These are phyloP conservation scores for Aythya baeri DNA, from an alignment of 2,113 vertebrate species.

Conservation along the genomic window DNA sequence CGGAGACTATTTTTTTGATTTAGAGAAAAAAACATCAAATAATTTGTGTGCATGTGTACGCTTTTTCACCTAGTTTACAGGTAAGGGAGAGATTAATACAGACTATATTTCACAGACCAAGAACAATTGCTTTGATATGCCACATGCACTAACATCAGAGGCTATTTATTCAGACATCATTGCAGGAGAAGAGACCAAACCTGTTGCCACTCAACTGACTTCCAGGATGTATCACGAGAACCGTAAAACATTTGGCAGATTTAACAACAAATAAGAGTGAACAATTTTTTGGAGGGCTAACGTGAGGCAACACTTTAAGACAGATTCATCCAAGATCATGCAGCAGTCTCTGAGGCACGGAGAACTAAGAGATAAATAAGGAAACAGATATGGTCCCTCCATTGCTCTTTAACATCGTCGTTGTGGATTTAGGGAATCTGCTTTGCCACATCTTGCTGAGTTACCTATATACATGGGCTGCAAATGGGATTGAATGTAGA, in stretches of 20 bases:
- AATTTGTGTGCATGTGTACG: background rate
- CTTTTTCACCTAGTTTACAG: conserved; percentile 17
- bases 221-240: background rate
- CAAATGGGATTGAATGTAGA: background rate
- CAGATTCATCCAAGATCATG: background rate
- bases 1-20: background rate
- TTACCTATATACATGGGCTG: background rate
- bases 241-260: background rate
- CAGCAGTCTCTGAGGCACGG: background rate
- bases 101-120: background rate
- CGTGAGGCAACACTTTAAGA: background rate
- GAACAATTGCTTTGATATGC: background rate
- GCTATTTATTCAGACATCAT: background rate
- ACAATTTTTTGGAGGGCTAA: background rate
- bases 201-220: background rate
- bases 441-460: background rate
- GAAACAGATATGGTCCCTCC: background rate
- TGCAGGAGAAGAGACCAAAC: background rate
- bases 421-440: background rate
- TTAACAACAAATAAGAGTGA: background rate
- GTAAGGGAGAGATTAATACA: background rate
- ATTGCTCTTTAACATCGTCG: background rate
- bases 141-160: background rate
- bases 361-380: background rate
- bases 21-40: background rate